Evolutionary conservation across 1,140 invertebrate genomes (phyloP).

Genomic region (Lucilia cuprina): DNA sequence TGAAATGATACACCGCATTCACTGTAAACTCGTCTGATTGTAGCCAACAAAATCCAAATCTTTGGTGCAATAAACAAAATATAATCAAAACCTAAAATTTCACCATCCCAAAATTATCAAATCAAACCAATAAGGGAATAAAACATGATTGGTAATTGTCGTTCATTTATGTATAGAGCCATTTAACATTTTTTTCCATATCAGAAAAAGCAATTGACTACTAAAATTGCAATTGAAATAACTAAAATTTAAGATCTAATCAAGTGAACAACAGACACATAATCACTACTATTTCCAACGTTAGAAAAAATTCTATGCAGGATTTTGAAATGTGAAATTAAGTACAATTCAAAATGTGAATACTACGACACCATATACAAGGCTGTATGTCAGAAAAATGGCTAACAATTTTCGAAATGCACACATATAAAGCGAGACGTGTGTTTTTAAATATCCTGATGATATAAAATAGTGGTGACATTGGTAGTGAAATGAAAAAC

Average conservation of each 20-base stretch:
- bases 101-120: not conserved
- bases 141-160: not conserved
- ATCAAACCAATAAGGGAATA: not conserved
- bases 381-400: not conserved
- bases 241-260: conserved; percentile 25
- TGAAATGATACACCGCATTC: too few species aligned
- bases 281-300: conserved; percentile 17
- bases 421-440: not conserved
- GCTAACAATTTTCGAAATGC: not conserved
- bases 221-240: not conserved
- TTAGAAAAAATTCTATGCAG: not conserved
- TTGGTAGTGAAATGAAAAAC: conserved; percentile 23
- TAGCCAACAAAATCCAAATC: too few species aligned
- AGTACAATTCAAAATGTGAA: not conserved
- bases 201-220: not conserved
- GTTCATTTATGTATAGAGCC: not conserved
- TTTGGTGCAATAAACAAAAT: not conserved
- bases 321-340: conserved; percentile 5
- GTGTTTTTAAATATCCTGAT: not conserved
- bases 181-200: not conserved
- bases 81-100: not conserved
- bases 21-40: too few species aligned
- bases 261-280: conserved; percentile 9
- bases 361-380: not conserved
- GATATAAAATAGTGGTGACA: not conserved